Evolutionary conservation across 2,113 vertebrate genomes (phyloP).

Genomic region (Petromus typicus): DNA sequence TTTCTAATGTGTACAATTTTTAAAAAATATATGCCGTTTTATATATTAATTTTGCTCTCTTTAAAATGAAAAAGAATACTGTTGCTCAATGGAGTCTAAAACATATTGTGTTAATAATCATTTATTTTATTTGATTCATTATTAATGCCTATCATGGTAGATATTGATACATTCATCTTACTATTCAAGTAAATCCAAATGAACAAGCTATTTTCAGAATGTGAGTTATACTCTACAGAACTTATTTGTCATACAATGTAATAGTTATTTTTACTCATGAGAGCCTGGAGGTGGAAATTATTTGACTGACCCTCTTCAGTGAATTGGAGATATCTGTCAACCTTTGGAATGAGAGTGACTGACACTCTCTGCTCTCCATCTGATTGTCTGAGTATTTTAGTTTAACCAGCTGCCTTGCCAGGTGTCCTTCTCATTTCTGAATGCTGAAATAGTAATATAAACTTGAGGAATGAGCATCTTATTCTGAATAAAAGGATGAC

Average conservation of each 20-base stretch:
- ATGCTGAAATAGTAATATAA: neutral
- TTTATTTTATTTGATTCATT: slow-evolving; percentile 64
- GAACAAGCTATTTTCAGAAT: slow-evolving; percentile 28
- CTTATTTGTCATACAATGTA: slow-evolving; percentile 45
- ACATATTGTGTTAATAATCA: slow-evolving; percentile 12
- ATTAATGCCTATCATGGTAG: slow-evolving; percentile 13
- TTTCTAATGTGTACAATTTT: neutral
- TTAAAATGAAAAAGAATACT: neutral
- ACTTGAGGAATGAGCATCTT: neutral
- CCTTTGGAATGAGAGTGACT: neutral
- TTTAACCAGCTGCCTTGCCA: neutral
- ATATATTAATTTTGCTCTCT: slow-evolving; percentile 35
- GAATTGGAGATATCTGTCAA: slow-evolving; percentile 33
- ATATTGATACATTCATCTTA: slow-evolving; percentile 30
- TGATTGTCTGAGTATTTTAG: neutral
- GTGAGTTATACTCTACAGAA: neutral
- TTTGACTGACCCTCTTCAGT: slow-evolving; percentile 43
- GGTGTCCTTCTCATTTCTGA: neutral
- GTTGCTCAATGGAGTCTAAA: neutral
- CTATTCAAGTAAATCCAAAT: neutral
- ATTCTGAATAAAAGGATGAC: neutral
- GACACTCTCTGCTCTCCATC: neutral
- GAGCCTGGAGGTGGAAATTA: slow-evolving; percentile 21
- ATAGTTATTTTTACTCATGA: slow-evolving; percentile 43
- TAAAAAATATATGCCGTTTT: neutral